phyloP scores from a whole-genome alignment of 2,797 vertebrate genomes.

The Naso thynnoides region DNA sequence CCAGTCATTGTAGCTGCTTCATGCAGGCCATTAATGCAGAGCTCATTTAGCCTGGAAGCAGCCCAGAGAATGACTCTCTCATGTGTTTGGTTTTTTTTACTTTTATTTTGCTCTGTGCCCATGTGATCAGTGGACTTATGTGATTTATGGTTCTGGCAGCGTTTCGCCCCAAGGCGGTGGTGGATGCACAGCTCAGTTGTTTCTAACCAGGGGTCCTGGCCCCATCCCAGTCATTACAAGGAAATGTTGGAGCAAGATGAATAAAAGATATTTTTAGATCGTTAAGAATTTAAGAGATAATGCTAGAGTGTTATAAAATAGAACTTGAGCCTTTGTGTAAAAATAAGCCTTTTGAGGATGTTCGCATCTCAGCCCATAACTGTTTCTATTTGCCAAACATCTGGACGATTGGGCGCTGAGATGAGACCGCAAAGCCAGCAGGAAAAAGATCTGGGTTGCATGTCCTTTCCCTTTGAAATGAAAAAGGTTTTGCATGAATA shows the following conservation, averaged over 20 bases:
- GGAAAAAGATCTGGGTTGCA: slow-evolving; percentile 10
- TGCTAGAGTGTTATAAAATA: background rate
- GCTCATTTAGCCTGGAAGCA: slow-evolving; percentile 52
- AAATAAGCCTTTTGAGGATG: background rate
- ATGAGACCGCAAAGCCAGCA: slow-evolving; percentile 10
- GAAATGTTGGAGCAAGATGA: slow-evolving; percentile 1
- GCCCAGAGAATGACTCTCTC: slow-evolving; percentile 23
- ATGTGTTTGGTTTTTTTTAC: slow-evolving; percentile 15
- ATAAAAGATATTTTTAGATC: slow-evolving; percentile 4
- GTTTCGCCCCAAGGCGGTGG: slow-evolving; percentile 12
- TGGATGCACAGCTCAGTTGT: slow-evolving; percentile 11
- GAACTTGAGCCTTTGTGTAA: background rate
- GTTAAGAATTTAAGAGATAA: slow-evolving; percentile 13
- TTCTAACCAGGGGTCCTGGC: slow-evolving; percentile 28
- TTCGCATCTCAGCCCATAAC: slow-evolving; percentile 13
- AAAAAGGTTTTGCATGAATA: slow-evolving; percentile 7
- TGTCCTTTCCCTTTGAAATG: slow-evolving; percentile 4
- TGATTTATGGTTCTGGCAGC: slow-evolving; percentile 34
- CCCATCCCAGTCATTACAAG: background rate
- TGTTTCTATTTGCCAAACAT: slow-evolving; percentile 51
- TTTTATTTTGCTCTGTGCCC: slow-evolving; percentile 35
- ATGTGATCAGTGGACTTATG: slow-evolving; percentile 39
- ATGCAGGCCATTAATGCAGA: slow-evolving; percentile 54
- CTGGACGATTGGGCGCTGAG: slow-evolving; percentile 32
- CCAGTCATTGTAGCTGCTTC: slow-evolving; percentile 52